Base-by-base conservation (phyloP, 2,797 vertebrate species). In the Carcharodon carcharias region DNA sequence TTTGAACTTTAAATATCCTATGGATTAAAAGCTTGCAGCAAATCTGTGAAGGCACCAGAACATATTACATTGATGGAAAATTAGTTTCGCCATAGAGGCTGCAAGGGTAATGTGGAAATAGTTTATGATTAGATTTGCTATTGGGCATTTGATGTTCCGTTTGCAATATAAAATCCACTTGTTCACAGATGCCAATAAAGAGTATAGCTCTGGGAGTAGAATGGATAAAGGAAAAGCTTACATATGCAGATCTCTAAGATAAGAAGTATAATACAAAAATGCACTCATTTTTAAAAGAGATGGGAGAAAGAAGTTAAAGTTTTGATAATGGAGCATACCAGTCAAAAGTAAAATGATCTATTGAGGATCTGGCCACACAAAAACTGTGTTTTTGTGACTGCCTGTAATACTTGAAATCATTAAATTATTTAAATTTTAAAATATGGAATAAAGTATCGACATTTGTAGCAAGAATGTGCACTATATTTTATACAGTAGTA, bases 161-260 rank as follows among this genome's bases (percentile, higher is more conserved):
- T 73, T 95, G 50, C 12, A 73, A 95, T 95, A 95, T 95, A 95
- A 95, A 65, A 95, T 54, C 45, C 12, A 73, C 65, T 95, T 95
- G 28, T 26, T 93, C 18, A 6, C 89, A 93, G 40, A 93, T 40
- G 40, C 11, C 7, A 54, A 31, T 56, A 54, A 73, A 26, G 67
- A 73, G 69, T 45, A 77, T 77, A 73, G 28, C 69, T 95, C 0
- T 73, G 26, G 45, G 50, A 95, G 45, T 95, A 18, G 63, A 95
- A 95, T 73, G 45, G 28, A 95, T 12, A 73, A 56, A 73, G 65
- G 93, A 31, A 95, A 6, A 31, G 23, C 11, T 31, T 56, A 95
- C 31, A 50, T 95, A 95, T 31, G 94, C 94, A 40, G 67, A 95
- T 56, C 69, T 56, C 54, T 56, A 21, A 3, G 94, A 95, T 77